Evolutionary conservation across 1,140 invertebrate genomes (phyloP), one percentile per base, ranked within the genome.

Genomic region (Antheraea pernyi): DNA sequence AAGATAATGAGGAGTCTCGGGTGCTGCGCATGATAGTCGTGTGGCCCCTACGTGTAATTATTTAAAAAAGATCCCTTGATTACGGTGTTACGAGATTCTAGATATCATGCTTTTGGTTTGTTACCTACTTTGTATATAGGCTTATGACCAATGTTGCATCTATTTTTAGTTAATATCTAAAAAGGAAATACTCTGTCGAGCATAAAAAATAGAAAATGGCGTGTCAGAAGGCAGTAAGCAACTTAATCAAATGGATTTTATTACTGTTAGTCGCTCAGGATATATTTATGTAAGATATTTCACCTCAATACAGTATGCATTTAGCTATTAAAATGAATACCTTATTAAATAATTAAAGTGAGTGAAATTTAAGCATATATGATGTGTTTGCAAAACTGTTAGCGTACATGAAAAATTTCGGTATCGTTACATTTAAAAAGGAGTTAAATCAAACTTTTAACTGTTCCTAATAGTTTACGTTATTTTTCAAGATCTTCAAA

Each of bases 1-100:
- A 48, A 19, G 42, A 69, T 74, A 70, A 74, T 70, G 73, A 77
- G 61, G 61, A 37, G 6, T 58, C 59, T 22, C 10, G 46, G 19
- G 30, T 10, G 58, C 36, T 46, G n/a, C 46, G 19, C 30, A 11
- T 65, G 37, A 39, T 19, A 48, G 64, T 18, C 30, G 37, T 19
- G 22, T 53, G 37, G 18, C 39, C 42, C 19, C 6, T 19, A 18
- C 19, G 9, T 19, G 11, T 46, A 46, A 22, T 48, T 39, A 65
- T 19, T 65, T 19, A 48, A 19, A 19, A 60, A 37, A 18, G 22
- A 46, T 65, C 37, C 22, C 19, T n/a, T 65, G 64, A 65, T 65
- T 65, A 65, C 39, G 10, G 10, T 53, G 46, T 53, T 53, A 53
- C 46, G 16, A 53, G 46, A 53, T 53, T 53, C 46, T 53, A 53